Percentiles rank a stretch among this genome's conserved stretches.
phyloP scores from a whole-genome alignment of 1,140 invertebrate genomes.

The Scaptomyza montana region DNA sequence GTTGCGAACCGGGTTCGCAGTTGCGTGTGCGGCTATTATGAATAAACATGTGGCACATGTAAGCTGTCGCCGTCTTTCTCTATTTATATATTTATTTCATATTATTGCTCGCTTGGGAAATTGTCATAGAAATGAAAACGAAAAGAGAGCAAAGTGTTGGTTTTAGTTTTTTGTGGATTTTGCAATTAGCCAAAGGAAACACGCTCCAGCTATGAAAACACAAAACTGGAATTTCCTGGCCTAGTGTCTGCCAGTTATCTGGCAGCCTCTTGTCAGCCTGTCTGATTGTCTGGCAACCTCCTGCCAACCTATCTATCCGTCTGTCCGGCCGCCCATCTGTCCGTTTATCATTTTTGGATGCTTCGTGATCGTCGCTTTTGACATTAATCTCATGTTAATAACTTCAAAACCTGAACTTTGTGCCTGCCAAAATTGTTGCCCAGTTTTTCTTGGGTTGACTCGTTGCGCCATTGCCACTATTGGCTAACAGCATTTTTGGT shows the following conservation, averaged over 20 bases:
- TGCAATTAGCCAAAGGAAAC: slow-evolving; percentile 49
- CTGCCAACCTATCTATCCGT: background rate
- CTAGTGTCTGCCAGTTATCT: slow-evolving; percentile 38
- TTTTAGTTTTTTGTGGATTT: slow-evolving; percentile 17
- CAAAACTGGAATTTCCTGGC: slow-evolving; percentile 47
- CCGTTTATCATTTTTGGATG: slow-evolving; percentile 52
- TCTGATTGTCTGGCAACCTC: too few relatives aligned
- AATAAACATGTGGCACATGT: slow-evolving; percentile 76
- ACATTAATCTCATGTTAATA: slow-evolving; percentile 54
- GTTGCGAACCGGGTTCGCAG: slow-evolving; percentile 16
- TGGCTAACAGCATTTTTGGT: slow-evolving; percentile 15
- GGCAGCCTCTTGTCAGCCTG: slow-evolving; percentile 10
- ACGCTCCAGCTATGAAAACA: slow-evolving; percentile 9
- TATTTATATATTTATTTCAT: slow-evolving; percentile 39
- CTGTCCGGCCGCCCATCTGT: background rate
- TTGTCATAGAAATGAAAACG: slow-evolving; percentile 32
- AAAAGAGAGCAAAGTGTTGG: slow-evolving; percentile 38
- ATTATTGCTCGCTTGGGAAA: slow-evolving; percentile 49
- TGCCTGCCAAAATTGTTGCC: slow-evolving; percentile 19
- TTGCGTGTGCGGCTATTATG: slow-evolving; percentile 64
- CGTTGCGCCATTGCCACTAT: slow-evolving; percentile 10
- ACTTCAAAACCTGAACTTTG: slow-evolving; percentile 41
- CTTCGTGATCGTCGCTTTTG: slow-evolving; percentile 58
- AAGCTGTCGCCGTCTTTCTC: slow-evolving; percentile 29
- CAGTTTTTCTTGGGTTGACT: slow-evolving; percentile 21